phyloP scores from a whole-genome alignment of 2,113 vertebrate species.

The Cyphomyrus discorhynchus region DNA sequence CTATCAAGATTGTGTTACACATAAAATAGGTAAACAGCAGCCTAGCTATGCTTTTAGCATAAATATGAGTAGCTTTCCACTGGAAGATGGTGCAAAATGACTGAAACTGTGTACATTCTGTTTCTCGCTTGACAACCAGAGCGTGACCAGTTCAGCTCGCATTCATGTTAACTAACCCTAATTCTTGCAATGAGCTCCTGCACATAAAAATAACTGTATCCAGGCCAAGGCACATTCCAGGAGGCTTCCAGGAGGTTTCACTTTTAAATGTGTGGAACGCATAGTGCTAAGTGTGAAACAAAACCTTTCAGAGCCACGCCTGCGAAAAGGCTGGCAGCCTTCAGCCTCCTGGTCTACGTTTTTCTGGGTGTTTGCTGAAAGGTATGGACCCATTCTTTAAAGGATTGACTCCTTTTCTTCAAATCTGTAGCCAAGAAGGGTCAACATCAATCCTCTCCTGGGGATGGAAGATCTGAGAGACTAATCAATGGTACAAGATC shows the following conservation, averaged over 20 bases:
- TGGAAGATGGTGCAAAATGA: neutral
- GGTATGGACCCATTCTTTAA: neutral
- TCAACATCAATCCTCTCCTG: neutral
- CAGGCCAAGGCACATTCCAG: neutral
- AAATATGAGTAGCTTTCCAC: neutral
- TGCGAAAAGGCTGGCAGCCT: neutral
- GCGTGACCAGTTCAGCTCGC: neutral
- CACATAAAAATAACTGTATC: neutral
- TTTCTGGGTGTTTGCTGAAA: neutral
- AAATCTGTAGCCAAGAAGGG: neutral
- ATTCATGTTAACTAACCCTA: neutral
- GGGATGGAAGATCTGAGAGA: neutral
- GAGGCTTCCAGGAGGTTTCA: neutral
- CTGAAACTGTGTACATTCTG: neutral
- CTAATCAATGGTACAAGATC: constrained; percentile 1
- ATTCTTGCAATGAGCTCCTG: neutral
- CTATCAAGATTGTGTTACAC: neutral
- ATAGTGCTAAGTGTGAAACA: neutral
- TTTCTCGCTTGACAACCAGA: neutral
- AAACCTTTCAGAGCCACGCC: neutral
- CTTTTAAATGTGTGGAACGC: neutral
- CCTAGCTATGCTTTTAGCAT: neutral
- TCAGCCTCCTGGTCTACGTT: neutral
- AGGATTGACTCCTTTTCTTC: neutral
- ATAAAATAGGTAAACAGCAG: neutral